Conservation (phyloP, 2,888 invertebrate species). For the Physocephala rufipes region DNA sequence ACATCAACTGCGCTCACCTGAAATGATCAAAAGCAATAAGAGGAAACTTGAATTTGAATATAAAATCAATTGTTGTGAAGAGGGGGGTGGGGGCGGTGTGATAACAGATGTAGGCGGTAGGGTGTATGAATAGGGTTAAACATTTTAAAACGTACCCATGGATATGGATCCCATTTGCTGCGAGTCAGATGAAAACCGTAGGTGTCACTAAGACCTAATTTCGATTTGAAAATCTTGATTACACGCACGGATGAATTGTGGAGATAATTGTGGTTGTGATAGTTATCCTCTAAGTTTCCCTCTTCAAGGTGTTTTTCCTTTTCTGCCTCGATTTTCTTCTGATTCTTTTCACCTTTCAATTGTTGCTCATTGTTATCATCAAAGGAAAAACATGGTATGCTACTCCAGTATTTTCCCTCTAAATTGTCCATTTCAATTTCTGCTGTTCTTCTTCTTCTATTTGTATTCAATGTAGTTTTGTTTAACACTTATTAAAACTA, state of each 20-base stretch:
- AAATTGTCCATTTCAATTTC: no score
- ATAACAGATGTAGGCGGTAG: not conserved
- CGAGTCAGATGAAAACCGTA: slow-evolving; percentile 79
- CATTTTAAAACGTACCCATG: slow-evolving; percentile 71
- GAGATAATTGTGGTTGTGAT: slow-evolving; percentile 45
- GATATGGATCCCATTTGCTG: slow-evolving; percentile 84
- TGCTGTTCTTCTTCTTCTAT: no score
- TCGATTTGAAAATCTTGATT: slow-evolving; percentile 71
- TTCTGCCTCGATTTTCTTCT: no score
- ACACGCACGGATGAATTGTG: slow-evolving; percentile 58
- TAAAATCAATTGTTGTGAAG: not conserved
- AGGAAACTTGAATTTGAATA: not conserved
- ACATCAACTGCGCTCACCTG: slow-evolving; percentile 73
- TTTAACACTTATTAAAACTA: no score
- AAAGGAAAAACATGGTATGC: no score
- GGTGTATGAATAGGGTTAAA: not conserved
- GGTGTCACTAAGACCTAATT: slow-evolving; percentile 70
- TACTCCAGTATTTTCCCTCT: no score
- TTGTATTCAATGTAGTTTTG: no score
- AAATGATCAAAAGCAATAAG: not conserved
- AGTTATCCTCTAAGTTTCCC: no score
- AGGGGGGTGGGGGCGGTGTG: slow-evolving; percentile 13
- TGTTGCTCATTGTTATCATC: no score
- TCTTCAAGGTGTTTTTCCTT: no score
- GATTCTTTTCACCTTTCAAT: no score